Conservation (phyloP, 1,140 invertebrate genomes). For the Calephelis nemesis region DNA sequence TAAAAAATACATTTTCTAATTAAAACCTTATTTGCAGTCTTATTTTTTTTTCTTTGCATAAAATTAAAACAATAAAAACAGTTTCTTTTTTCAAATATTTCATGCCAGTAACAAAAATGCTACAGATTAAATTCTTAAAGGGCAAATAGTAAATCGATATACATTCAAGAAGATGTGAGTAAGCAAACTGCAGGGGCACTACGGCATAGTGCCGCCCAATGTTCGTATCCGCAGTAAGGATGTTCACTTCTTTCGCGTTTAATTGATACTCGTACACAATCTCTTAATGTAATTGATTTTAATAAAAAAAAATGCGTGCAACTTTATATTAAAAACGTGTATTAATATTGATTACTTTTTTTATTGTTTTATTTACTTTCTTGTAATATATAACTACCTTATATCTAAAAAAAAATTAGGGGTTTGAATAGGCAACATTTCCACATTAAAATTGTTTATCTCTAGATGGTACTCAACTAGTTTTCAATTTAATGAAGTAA, state of each 20-base stretch:
- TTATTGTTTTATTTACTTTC: neutral
- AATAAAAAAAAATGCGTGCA: neutral
- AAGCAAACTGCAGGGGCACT: constrained; percentile 57
- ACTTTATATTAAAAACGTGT: neutral
- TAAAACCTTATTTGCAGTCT: too few species aligned
- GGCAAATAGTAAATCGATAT: constrained; percentile 55
- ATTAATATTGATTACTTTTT: neutral
- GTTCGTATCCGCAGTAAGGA: constrained; percentile 27
- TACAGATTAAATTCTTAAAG: constrained; percentile 26
- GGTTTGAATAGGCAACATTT: too few species aligned
- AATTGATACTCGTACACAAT: constrained; percentile 7
- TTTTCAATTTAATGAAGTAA: too few species aligned
- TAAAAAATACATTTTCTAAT: too few species aligned
- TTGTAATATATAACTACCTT: too few species aligned
- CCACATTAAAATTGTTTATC: too few species aligned
- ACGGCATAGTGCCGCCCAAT: constrained; percentile 58
- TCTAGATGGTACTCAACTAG: too few species aligned
- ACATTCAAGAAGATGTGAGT: constrained; percentile 47
- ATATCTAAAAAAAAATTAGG: too few species aligned
- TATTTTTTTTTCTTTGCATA: neutral
- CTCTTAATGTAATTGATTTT: constrained; percentile 1
- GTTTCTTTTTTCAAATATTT: neutral
- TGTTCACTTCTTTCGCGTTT: constrained; percentile 13
- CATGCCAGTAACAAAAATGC: neutral
- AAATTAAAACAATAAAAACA: neutral